phyloP scores from a whole-genome alignment of 1,140 invertebrate species.

The Oryctes rhinoceros region DNA sequence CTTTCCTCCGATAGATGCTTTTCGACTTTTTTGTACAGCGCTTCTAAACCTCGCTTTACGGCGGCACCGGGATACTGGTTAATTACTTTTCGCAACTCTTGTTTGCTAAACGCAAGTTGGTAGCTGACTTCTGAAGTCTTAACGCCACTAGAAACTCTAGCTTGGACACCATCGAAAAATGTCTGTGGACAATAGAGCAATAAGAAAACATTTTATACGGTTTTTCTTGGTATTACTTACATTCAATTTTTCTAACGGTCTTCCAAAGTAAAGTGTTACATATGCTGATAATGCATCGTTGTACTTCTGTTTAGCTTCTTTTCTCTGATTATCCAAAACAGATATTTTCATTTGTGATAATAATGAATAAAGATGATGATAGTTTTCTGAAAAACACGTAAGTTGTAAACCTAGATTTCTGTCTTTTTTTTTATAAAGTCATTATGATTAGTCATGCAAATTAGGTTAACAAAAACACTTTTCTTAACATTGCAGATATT shows the following conservation, averaged over 20 bases:
- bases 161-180: conserved; percentile 95
- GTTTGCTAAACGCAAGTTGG: conserved; percentile 97
- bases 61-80: conserved; percentile 94
- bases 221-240: conserved; percentile 64
- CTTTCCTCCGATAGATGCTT: conserved; percentile 97
- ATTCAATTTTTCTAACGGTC: conserved; percentile 95
- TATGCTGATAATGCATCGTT: conserved; percentile 90
- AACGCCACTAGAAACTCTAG: conserved; percentile 89
- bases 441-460: no score
- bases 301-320: conserved; percentile 92
- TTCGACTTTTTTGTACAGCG: conserved; percentile 96
- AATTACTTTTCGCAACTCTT: conserved; percentile 95
- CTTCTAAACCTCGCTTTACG: conserved; percentile 90
- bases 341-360: conserved; percentile 91
- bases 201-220: conserved; percentile 43
- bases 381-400: conserved; percentile 83
- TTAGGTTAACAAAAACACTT: no score
- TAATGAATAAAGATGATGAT: conserved; percentile 90
- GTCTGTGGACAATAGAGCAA: conserved; percentile 68
- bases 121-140: conserved; percentile 98
- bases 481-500: no score
- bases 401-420: background rate
- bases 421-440: no score
- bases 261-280: conserved; percentile 93
- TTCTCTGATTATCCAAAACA: conserved; percentile 86